A percentile compares a stretch with the other conserved stretches of the same genome.
Evolutionary conservation across 2,797 vertebrate genomes (phyloP).

Genomic region (Zalophus californianus): DNA sequence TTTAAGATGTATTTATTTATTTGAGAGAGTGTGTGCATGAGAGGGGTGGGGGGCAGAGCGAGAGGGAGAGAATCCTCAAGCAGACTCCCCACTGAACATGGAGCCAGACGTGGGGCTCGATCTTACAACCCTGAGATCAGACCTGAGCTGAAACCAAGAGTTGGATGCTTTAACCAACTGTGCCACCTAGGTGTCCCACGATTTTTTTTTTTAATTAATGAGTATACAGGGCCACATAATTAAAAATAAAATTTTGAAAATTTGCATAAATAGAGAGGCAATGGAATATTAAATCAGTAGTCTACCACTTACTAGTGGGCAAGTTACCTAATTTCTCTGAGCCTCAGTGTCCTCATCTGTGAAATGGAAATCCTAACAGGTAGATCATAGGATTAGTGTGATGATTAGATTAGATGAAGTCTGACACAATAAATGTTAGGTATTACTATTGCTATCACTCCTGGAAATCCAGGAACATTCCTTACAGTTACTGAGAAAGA

Average conservation of each 20-base stretch:
- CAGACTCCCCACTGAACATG: background rate
- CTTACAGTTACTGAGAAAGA: background rate
- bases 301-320: background rate
- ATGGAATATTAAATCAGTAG: background rate
- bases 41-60: background rate
- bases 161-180: background rate
- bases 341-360: background rate
- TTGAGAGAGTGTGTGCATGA: background rate
- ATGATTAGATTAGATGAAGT: background rate
- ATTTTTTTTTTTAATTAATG: background rate
- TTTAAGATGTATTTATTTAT: background rate
- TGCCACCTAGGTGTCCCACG: background rate
- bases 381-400: background rate
- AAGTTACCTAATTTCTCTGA: background rate
- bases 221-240: background rate
- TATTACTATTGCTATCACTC: background rate
- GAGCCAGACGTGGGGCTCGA: background rate
- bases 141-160: background rate
- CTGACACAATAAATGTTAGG: background rate
- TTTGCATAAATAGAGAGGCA: background rate
- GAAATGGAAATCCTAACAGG: background rate
- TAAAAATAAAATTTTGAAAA: slow-evolving; percentile 26
- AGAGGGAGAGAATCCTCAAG: background rate
- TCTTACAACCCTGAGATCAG: background rate
- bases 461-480: background rate